Percentiles rank a stretch among this genome's conserved stretches.
phyloP scores from a whole-genome alignment of 1,140 invertebrate species.

The Aporrectodea caliginosa region DNA sequence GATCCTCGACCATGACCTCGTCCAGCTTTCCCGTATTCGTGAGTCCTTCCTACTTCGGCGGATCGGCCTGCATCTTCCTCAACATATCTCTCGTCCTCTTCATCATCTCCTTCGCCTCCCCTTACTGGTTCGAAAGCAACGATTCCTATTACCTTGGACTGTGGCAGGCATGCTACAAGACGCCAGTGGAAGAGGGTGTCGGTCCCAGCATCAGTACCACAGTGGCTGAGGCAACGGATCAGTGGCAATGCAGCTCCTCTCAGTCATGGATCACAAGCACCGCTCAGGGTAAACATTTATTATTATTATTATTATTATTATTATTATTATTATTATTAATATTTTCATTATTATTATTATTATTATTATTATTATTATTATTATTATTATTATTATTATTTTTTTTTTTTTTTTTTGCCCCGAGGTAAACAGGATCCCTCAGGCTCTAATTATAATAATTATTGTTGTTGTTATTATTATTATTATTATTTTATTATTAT shows the following conservation, averaged over 20 bases:
- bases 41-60: background rate
- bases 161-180: background rate
- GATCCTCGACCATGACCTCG: too few relatives aligned
- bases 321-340: too few relatives aligned
- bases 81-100: background rate
- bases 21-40: too few relatives aligned
- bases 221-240: background rate
- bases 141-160: background rate
- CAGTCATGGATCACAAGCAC: background rate
- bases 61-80: background rate
- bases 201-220: background rate
- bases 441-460: too few relatives aligned
- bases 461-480: too few relatives aligned
- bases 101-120: background rate
- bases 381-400: too few relatives aligned
- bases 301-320: too few relatives aligned
- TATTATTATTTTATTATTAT: too few relatives aligned
- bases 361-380: too few relatives aligned
- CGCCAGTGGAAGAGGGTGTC: background rate
- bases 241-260: background rate
- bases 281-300: background rate
- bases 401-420: too few relatives aligned
- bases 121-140: background rate
- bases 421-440: too few relatives aligned
- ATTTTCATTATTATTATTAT: too few relatives aligned